These are phyloP conservation scores for Rotaria macrura DNA, from an alignment of 2,888 invertebrate species.

Conservation along the genomic window DNA sequence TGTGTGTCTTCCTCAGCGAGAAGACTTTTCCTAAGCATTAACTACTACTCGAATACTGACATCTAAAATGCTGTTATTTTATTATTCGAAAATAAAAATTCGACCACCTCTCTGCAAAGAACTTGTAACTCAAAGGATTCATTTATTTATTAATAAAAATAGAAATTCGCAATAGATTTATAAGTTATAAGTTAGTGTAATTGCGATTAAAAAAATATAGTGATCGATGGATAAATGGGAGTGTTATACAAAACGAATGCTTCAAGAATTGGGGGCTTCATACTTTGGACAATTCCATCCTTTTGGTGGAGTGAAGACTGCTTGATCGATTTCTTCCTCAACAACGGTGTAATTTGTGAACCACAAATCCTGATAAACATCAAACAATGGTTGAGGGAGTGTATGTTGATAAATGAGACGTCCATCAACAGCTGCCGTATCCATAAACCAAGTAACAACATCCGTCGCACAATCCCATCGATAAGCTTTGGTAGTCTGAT, in stretches of 20 bases:
- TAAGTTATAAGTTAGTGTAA: too few relatives aligned
- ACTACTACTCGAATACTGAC: too few relatives aligned
- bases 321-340: not conserved
- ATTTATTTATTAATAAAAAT: too few relatives aligned
- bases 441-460: not conserved
- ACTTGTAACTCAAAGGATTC: too few relatives aligned
- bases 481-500: not conserved
- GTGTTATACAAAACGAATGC: not conserved
- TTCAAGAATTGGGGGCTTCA: not conserved
- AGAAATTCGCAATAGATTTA: too few relatives aligned
- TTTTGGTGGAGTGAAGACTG: not conserved
- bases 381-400: not conserved
- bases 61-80: too few relatives aligned
- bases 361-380: not conserved
- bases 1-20: too few relatives aligned
- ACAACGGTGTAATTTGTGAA: not conserved
- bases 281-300: not conserved
- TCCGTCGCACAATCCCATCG: not conserved
- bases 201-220: not conserved
- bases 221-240: not conserved
- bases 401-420: not conserved
- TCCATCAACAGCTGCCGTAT: slow-evolving; percentile 2
- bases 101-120: too few relatives aligned
- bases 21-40: too few relatives aligned
- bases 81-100: too few relatives aligned